Evolutionary conservation across 2,113 vertebrate genomes (phyloP).

Genomic region (Nymphicus hollandicus): DNA sequence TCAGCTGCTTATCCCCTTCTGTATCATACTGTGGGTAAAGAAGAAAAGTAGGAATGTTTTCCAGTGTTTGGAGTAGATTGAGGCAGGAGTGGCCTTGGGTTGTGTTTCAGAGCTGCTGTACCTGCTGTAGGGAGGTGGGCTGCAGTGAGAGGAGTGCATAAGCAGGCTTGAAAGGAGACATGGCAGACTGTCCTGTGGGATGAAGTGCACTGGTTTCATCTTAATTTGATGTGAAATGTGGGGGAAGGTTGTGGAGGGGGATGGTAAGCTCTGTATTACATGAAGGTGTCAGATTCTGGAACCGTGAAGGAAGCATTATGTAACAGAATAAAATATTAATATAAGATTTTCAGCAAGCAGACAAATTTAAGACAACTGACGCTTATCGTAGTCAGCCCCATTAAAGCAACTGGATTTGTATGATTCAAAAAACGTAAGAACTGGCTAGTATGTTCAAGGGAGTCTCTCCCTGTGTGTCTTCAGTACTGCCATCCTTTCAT

Average conservation of each 20-base stretch:
- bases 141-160: background rate
- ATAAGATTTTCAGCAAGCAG: background rate
- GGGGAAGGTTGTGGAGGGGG: background rate
- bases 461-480: background rate
- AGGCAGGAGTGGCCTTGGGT: background rate
- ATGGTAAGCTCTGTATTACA: background rate
- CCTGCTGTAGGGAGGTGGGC: background rate
- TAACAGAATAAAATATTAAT: slow-evolving; percentile 42
- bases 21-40: background rate
- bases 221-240: slow-evolving; percentile 12
- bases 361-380: background rate
- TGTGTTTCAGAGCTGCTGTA: background rate
- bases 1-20: background rate
- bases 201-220: background rate
- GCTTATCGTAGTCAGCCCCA: background rate
- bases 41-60: background rate
- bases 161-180: background rate
- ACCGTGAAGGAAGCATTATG: background rate
- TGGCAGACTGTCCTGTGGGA: background rate
- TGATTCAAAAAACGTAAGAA: background rate
- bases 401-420: background rate
- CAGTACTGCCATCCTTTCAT: background rate
- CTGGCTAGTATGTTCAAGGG: background rate
- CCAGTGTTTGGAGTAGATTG: background rate
- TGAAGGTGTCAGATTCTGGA: slow-evolving; percentile 9